Percentiles rank a stretch among this genome's conserved stretches.
These are phyloP conservation scores for Eilema sororculum DNA, from an alignment of 2,888 invertebrate species.

Conservation along the genomic window DNA sequence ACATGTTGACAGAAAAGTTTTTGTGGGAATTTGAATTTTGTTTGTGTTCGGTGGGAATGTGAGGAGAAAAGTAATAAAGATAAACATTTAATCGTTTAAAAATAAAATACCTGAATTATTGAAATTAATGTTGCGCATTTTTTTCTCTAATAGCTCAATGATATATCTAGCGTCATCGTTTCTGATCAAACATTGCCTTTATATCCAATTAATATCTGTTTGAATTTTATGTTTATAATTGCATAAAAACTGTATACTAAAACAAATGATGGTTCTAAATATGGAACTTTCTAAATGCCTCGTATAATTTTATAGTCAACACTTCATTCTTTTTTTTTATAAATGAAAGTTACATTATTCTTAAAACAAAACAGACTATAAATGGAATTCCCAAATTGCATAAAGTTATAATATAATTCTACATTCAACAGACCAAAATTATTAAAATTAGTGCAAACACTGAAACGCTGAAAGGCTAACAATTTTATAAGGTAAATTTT, in stretches of 20 bases:
- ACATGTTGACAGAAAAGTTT: not conserved
- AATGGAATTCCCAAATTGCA: not conserved
- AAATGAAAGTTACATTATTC: conserved; percentile 4
- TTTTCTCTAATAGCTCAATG: not conserved
- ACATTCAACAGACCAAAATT: not conserved
- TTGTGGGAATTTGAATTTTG: not conserved
- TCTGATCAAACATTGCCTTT: not conserved
- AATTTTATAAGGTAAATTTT: not conserved
- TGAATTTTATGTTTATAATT: not conserved
- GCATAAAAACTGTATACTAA: not conserved
- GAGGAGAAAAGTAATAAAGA: not conserved
- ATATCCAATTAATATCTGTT: conserved; percentile 1
- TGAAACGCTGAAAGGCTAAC: not conserved
- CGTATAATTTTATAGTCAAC: not conserved
- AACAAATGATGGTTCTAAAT: conserved; percentile 1
- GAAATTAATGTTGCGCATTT: not conserved
- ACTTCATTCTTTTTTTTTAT: not conserved
- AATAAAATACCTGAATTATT: not conserved
- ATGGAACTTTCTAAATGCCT: conserved; percentile 6
- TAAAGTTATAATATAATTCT: not conserved
- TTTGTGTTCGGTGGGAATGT: not conserved
- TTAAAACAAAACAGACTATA: not conserved
- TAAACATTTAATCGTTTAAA: not conserved
- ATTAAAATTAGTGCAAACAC: not conserved
- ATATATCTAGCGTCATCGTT: not conserved